Evolutionary conservation across 2,113 vertebrate genomes (phyloP), one percentile per base, ranked within the genome.

Genomic region (Psophia crepitans): DNA sequence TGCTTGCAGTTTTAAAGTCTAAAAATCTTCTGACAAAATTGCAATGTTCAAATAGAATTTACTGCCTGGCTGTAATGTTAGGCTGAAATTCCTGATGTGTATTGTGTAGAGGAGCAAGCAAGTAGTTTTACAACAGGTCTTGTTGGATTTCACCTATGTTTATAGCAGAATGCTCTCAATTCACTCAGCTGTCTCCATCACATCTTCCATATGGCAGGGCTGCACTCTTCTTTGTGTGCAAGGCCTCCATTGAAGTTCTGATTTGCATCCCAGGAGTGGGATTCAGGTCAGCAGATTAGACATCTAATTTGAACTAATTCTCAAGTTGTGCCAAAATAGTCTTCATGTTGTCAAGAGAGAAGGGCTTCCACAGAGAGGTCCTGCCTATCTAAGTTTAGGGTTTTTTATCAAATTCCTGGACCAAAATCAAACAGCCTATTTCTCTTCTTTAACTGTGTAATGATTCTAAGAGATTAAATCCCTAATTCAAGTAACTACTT

Each of bases 11-110:
- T 88, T 75, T 49, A 43, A 63, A 81, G 64, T 9, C 73, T 70
- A 27, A 69, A 74, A 77, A 46, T 48, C 61, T 92, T 63, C 84
- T 60, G 49, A 84, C n/a, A 91, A 91, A 84, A 75, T 78, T 7
- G 2, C 41, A 60, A 5, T 37, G 43, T 71, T 73, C 64, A 78
- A 37, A 68, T 30, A 48, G 12, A 82, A 75, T 60, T 63, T 78
- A 24, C 12, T 37, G 18, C 21, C 23, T 41, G 10, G 7, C 70
- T 46, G 5, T 12, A 20, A 46, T 35, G 39, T 39, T 43, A 39
- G 12, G 14, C 30, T 81, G 58, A 65, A 84, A 69, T 54, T 73
- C 37, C 39, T 81, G 17, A 39, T 49, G 4, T 33, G 7, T 48
- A 24, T 26, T 69, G 14, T n/a, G 14, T 30, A 77, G 22, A 69